Evolutionary conservation across 2,888 invertebrate species (phyloP).

Genomic region (Leptopterna dolabrata): DNA sequence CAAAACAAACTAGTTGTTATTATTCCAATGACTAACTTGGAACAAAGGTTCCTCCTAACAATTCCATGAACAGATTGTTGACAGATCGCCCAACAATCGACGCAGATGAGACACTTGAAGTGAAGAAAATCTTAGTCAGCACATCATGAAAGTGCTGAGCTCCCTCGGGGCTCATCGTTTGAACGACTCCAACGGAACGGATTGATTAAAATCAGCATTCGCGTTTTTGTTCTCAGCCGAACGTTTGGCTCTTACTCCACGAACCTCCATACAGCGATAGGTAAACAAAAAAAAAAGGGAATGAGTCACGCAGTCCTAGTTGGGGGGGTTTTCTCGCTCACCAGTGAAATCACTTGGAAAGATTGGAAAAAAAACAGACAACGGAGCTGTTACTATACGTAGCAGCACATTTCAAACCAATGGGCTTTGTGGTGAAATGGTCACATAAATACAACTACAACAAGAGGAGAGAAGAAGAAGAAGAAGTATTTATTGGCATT

Average conservation of each 20-base stretch:
- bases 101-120: background rate
- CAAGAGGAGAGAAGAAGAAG: background rate
- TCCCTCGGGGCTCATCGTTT: background rate
- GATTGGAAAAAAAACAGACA: background rate
- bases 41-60: background rate
- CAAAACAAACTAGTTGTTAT: background rate
- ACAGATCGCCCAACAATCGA: background rate
- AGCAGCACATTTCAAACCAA: too few species aligned
- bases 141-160: background rate
- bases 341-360: background rate
- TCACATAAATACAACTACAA: background rate
- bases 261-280: background rate
- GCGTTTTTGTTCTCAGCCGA: background rate
- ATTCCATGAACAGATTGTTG: background rate
- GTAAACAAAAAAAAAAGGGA: background rate
- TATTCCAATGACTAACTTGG: background rate
- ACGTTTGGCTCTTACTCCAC: background rate
- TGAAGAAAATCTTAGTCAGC: background rate
- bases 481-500: too few species aligned
- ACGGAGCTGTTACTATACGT: background rate
- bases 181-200: background rate
- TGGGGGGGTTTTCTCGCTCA: background rate
- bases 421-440: too few species aligned
- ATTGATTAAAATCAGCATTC: background rate
- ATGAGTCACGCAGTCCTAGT: background rate